A percentile compares a stretch with the other conserved stretches of the same genome.
Conservation (phyloP, 1,140 invertebrate genomes). For the Myzus persicae region DNA sequence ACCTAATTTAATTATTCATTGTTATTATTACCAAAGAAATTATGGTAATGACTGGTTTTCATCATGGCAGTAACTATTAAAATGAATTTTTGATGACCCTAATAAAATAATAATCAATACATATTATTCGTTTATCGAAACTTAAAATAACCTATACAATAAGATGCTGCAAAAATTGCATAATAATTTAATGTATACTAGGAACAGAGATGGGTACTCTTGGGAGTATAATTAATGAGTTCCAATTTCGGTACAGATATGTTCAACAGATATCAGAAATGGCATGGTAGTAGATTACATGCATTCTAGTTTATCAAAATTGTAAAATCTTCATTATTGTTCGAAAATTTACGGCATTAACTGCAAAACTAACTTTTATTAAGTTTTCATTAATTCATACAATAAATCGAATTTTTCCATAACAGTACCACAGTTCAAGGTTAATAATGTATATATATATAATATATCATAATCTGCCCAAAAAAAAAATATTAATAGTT, state of each 20-base stretch:
- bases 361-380: background rate
- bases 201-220: background rate
- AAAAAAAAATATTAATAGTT: too few species aligned
- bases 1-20: too few species aligned
- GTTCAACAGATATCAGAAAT: conserved; percentile 10
- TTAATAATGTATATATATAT: background rate
- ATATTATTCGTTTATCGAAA: background rate
- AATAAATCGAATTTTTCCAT: background rate
- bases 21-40: too few species aligned
- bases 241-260: background rate
- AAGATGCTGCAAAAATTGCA: background rate
- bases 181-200: background rate
- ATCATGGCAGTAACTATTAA: background rate
- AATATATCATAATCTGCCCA: background rate
- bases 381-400: background rate
- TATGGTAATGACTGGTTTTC: too few species aligned
- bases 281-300: background rate
- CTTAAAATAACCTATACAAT: background rate
- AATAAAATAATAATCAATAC: background rate
- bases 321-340: conserved; percentile 11
- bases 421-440: background rate
- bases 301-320: conserved; percentile 16
- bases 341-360: background rate
- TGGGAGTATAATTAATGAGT: background rate
- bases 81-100: background rate